Conservation (phyloP, 2,888 invertebrate species). For the Tineola bisselliella region DNA sequence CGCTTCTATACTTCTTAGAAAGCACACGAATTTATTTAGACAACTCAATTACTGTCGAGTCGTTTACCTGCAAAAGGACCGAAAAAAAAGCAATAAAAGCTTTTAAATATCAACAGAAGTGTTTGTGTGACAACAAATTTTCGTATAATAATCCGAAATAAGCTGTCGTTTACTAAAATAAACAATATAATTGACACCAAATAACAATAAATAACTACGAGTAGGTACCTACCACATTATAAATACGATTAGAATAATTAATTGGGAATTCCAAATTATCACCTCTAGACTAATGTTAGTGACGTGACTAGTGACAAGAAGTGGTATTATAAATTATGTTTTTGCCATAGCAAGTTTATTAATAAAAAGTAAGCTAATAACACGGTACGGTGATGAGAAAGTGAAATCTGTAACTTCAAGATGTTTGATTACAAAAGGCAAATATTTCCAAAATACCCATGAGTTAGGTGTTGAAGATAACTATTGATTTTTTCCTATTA, state of each 20-base stretch:
- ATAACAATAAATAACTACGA: not conserved
- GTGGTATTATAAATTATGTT: no score
- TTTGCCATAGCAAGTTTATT: no score
- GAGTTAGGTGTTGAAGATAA: no score
- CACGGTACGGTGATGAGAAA: no score
- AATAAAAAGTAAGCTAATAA: no score
- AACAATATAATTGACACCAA: not conserved
- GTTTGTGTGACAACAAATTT: conserved; percentile 7
- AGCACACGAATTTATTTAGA: not conserved
- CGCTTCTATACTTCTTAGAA: not conserved
- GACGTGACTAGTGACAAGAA: no score
- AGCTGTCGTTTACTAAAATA: not conserved
- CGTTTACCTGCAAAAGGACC: not conserved
- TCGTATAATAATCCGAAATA: not conserved
- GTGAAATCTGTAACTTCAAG: no score
- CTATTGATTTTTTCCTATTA: no score
- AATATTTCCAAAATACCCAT: no score
- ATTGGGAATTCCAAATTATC: not conserved
- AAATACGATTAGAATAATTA: not conserved
- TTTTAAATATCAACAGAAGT: not conserved
- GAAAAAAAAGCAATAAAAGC: not conserved
- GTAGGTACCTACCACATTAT: not conserved
- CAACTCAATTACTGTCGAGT: not conserved
- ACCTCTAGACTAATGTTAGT: no score
- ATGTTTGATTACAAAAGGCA: no score